Evolutionary conservation across 2,797 vertebrate species (phyloP).

Genomic region (Typhlichthys subterraneus): DNA sequence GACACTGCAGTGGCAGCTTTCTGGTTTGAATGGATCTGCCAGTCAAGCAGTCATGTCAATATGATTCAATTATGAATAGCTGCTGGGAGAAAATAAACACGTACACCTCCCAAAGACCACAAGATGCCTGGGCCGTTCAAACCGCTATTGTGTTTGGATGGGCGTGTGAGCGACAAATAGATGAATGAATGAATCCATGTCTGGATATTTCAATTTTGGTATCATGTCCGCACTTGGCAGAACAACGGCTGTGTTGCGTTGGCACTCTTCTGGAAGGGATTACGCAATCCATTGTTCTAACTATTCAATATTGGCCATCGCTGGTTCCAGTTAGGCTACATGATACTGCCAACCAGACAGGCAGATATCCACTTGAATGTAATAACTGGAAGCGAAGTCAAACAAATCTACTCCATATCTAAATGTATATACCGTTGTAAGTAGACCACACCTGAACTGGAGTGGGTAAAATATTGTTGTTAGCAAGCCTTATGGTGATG

Average conservation of each 20-base stretch:
- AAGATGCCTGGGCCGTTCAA: conserved; percentile 7
- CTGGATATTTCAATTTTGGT: neutral
- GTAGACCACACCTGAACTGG: no score
- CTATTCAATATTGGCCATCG: conserved; percentile 22
- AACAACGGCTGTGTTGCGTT: conserved; percentile 28
- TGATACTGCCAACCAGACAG: conserved; percentile 5
- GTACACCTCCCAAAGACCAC: neutral
- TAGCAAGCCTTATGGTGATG: no score
- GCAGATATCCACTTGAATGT: conserved; percentile 11
- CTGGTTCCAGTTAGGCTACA: conserved; percentile 29
- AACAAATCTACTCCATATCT: neutral
- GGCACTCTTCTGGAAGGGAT: conserved; percentile 12
- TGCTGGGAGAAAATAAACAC: conserved; percentile 5
- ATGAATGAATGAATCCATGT: neutral
- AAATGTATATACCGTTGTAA: no score
- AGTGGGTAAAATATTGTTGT: no score
- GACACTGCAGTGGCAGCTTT: conserved; percentile 50
- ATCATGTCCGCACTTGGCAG: neutral
- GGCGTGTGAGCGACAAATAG: conserved; percentile 2
- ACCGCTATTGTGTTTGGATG: conserved; percentile 3
- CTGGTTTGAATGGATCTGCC: conserved; percentile 52
- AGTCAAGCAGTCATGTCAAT: conserved; percentile 34
- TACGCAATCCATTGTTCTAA: conserved; percentile 46
- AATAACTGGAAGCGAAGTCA: conserved; percentile 5
- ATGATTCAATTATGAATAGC: conserved; percentile 50